Percentiles rank a stretch among this genome's conserved stretches.
Evolutionary conservation across 2,797 vertebrate genomes (phyloP).

Genomic region (Leptoclinus maculatus): DNA sequence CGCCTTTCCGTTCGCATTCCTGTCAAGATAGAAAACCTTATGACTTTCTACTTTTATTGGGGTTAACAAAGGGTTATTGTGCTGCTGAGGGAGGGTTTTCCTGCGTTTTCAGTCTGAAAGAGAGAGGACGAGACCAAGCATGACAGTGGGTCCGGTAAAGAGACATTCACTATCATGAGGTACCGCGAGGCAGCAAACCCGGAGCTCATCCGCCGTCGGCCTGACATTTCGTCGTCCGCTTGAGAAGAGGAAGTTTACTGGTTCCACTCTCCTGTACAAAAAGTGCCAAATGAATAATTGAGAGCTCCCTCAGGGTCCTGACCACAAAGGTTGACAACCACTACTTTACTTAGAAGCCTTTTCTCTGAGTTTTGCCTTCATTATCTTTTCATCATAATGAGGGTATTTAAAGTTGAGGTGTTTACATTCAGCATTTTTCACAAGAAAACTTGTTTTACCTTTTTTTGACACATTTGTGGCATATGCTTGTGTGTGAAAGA

Average conservation of each 20-base stretch:
- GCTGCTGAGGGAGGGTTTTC: conserved; percentile 19
- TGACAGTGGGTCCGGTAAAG: conserved; percentile 29
- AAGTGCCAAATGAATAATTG: conserved; percentile 49
- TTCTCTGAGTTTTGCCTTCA: neutral
- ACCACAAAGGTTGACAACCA: neutral
- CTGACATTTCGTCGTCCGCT: conserved; percentile 16
- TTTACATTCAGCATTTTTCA: neutral
- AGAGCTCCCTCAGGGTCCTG: conserved; percentile 12
- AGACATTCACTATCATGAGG: conserved; percentile 25
- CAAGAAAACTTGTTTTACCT: neutral
- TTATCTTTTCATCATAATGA: conserved; percentile 20
- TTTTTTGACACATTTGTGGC: neutral
- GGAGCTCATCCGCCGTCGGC: conserved; percentile 1
- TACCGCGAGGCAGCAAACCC: neutral
- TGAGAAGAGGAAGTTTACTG: conserved; percentile 4
- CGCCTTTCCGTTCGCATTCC: conserved; percentile 31
- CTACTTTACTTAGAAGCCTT: neutral
- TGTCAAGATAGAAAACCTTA: conserved; percentile 27
- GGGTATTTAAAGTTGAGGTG: neutral
- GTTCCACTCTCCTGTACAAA: conserved; percentile 18
- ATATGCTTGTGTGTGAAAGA: neutral
- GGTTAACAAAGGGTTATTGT: neutral
- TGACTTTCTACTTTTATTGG: neutral
- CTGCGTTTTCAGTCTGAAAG: conserved; percentile 21
- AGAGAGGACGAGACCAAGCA: conserved; percentile 14